These are phyloP conservation scores for Syritta pipiens DNA, from an alignment of 2,888 invertebrate species.

Conservation along the genomic window DNA sequence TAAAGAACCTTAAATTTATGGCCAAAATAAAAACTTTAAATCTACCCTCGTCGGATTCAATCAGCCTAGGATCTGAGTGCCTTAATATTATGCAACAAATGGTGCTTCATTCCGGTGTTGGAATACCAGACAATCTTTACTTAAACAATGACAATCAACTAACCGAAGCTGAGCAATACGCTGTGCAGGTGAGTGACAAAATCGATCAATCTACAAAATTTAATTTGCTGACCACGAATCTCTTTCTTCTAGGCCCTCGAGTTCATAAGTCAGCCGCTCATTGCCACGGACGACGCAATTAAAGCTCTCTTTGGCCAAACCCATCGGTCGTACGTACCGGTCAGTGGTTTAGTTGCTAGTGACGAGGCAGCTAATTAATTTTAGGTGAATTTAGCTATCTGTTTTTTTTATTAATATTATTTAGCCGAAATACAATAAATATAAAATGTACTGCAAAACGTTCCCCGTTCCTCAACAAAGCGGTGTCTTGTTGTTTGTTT, in stretches of 20 bases:
- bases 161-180: constrained; percentile 77
- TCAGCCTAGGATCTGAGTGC: constrained; percentile 77
- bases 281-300: constrained; percentile 78
- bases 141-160: constrained; percentile 75
- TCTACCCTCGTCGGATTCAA: constrained; percentile 77
- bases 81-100: constrained; percentile 78
- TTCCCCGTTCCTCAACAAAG: too few species aligned
- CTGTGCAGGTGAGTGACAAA: constrained; percentile 74
- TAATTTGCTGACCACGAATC: not conserved
- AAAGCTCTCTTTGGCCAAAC: constrained; percentile 78
- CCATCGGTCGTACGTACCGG: constrained; percentile 72
- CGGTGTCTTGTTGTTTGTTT: too few species aligned
- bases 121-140: constrained; percentile 77
- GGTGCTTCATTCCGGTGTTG: constrained; percentile 78
- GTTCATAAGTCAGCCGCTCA: constrained; percentile 76
- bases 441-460: too few species aligned
- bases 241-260: constrained; percentile 73
- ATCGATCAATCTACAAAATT: too few species aligned
- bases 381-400: not conserved
- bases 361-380: constrained; percentile 1
- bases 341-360: not conserved
- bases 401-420: not conserved
- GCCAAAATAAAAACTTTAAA: constrained; percentile 77
- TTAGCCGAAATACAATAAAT: not conserved
- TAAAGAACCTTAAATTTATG: constrained; percentile 78